Evolutionary conservation across 2,113 vertebrate genomes (phyloP).

Genomic region (Tapirus terrestris): DNA sequence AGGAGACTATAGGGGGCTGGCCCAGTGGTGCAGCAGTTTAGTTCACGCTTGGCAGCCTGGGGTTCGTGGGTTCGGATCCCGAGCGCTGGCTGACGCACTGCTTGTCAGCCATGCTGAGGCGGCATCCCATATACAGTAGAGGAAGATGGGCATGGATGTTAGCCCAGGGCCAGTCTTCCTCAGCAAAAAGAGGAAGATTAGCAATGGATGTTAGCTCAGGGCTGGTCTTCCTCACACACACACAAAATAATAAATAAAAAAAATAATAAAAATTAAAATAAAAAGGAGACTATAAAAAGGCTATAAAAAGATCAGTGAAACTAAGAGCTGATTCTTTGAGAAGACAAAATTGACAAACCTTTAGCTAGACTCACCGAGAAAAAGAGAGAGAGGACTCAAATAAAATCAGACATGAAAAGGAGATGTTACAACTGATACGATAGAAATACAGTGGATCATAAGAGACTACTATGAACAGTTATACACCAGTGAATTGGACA

Average conservation of each 20-base stretch:
- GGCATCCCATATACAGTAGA: too few species aligned
- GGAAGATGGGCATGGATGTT: too few species aligned
- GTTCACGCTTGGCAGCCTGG: too few species aligned
- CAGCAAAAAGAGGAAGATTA: too few species aligned
- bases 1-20: background rate
- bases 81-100: too few species aligned
- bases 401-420: background rate
- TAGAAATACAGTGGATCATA: background rate
- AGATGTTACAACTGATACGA: background rate
- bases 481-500: background rate
- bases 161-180: too few species aligned
- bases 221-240: too few species aligned
- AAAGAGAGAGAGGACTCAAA: background rate
- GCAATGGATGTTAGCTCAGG: too few species aligned
- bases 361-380: background rate
- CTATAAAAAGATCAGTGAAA: background rate
- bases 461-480: background rate
- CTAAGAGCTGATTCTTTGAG: background rate
- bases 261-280: background rate
- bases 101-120: too few species aligned
- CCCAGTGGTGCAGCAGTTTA: too few species aligned
- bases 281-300: background rate
- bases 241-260: too few species aligned
- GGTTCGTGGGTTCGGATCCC: too few species aligned
- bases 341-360: background rate